Evolutionary conservation across 2,797 vertebrate species (phyloP).

Genomic region (Capromys pilorides): DNA sequence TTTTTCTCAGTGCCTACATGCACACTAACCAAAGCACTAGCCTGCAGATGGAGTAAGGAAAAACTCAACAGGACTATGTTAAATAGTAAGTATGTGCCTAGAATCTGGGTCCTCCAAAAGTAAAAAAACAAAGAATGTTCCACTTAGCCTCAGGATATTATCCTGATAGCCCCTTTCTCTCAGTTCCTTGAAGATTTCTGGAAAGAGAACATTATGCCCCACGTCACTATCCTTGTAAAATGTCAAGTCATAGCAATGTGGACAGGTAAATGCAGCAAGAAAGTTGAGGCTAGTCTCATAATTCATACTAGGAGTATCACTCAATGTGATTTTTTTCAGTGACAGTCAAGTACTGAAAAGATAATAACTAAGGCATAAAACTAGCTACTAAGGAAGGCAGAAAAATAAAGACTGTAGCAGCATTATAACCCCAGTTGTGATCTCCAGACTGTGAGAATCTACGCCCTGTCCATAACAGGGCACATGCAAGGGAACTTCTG

Average conservation of each 20-base stretch:
- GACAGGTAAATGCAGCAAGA: slow-evolving; percentile 17
- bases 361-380: background rate
- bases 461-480: background rate
- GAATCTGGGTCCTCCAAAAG: slow-evolving; percentile 46
- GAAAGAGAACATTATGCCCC: slow-evolving; percentile 34
- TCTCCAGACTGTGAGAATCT: background rate
- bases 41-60: background rate
- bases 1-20: slow-evolving; percentile 71
- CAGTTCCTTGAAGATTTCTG: slow-evolving; percentile 46
- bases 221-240: slow-evolving; percentile 42
- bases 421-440: background rate
- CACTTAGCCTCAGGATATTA: slow-evolving; percentile 45
- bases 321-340: slow-evolving; percentile 4
- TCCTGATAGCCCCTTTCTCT: slow-evolving; percentile 11
- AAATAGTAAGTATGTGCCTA: background rate
- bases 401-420: slow-evolving; percentile 10
- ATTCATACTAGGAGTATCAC: background rate
- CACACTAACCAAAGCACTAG: slow-evolving; percentile 58
- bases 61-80: slow-evolving; percentile 17
- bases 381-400: slow-evolving; percentile 16
- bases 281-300: background rate
- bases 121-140: slow-evolving; percentile 46
- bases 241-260: background rate
- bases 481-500: background rate
- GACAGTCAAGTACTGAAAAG: slow-evolving; percentile 14